Conservation (phyloP, 2,888 invertebrate species). For the Parnassius mnemosyne region DNA sequence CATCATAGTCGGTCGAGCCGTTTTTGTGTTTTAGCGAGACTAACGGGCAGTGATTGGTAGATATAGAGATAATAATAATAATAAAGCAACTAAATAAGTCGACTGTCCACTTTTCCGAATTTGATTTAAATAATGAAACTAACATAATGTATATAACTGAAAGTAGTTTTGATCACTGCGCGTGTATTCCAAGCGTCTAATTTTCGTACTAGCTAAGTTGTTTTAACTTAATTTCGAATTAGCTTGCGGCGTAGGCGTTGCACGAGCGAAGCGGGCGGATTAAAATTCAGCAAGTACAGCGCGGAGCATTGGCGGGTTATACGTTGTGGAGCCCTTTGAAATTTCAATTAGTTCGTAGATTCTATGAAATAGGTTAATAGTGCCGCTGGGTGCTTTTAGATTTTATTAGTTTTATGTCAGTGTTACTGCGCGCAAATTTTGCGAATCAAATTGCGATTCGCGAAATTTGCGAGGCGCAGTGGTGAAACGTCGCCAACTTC, state of each 20-base stretch:
- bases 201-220: neutral
- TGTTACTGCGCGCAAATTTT: neutral
- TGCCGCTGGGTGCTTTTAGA: neutral
- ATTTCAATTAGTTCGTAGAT: constrained; percentile 14
- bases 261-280: constrained; percentile 3
- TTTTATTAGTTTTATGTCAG: neutral
- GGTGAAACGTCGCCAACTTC: too few relatives aligned
- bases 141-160: too few relatives aligned
- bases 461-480: too few relatives aligned
- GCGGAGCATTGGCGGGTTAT: constrained; percentile 7
- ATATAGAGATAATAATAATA: too few relatives aligned
- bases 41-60: too few relatives aligned
- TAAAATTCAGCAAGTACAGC: constrained; percentile 20
- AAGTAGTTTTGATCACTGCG: too few relatives aligned
- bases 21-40: too few relatives aligned
- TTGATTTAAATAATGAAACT: too few relatives aligned
- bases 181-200: neutral
- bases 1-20: too few relatives aligned
- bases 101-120: too few relatives aligned
- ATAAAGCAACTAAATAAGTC: too few relatives aligned
- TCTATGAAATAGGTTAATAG: constrained; percentile 13
- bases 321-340: constrained; percentile 13
- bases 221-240: constrained; percentile 7
- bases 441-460: too few relatives aligned
- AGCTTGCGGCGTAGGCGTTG: constrained; percentile 1